Evolutionary conservation across 2,888 invertebrate genomes (phyloP).

Genomic region (Noctuana brunneofusca): DNA sequence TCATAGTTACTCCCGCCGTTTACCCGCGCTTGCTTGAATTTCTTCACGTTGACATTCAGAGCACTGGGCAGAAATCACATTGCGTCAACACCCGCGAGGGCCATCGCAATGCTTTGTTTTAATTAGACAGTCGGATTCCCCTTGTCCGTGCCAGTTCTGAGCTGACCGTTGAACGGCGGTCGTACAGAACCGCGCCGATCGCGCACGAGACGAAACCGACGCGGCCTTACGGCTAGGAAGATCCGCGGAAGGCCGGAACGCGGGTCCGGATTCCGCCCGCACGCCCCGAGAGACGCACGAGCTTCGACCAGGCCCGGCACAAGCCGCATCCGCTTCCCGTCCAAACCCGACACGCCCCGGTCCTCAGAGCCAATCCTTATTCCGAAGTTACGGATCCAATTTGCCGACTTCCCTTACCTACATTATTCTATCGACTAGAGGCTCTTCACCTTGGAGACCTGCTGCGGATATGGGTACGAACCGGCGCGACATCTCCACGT

Average conservation of each 20-base stretch:
- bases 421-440: constrained; percentile 86
- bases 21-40: constrained; percentile 44
- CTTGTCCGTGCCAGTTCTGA: constrained; percentile 74
- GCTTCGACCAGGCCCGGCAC: constrained; percentile 46
- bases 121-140: constrained; percentile 87
- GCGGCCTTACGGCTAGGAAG: constrained; percentile 48
- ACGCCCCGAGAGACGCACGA: constrained; percentile 37
- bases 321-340: constrained; percentile 50
- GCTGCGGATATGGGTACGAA: constrained; percentile 89
- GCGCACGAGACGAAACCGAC: constrained; percentile 51
- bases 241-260: constrained; percentile 48
- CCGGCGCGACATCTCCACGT: constrained; percentile 60
- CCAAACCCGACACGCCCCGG: constrained; percentile 64
- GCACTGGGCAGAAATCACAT: constrained; percentile 88
- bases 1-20: constrained; percentile 41
- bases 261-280: constrained; percentile 59
- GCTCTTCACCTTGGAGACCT: constrained; percentile 89
- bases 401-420: constrained; percentile 88
- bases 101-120: constrained; percentile 88
- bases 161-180: constrained; percentile 73
- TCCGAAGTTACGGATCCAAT: constrained; percentile 86
- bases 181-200: constrained; percentile 45
- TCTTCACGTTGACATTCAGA: constrained; percentile 86
- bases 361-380: constrained; percentile 89
- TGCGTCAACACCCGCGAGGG: constrained; percentile 83